Percentiles rank a stretch among this genome's conserved stretches.
phyloP scores from a whole-genome alignment of 2,113 vertebrate species.

The Oryzias woworae region DNA sequence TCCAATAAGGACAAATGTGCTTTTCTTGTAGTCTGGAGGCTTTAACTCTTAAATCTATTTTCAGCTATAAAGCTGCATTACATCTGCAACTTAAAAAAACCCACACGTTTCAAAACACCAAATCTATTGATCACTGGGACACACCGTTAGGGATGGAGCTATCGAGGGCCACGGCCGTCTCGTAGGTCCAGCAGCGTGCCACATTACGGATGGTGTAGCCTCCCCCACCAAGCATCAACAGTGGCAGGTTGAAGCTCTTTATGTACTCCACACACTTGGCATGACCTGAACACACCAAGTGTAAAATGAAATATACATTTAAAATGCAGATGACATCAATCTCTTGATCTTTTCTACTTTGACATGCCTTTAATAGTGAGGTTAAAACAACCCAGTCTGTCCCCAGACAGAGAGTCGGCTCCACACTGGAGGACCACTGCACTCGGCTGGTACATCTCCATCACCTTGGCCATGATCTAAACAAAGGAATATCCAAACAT shows the following conservation, averaged over 20 bases:
- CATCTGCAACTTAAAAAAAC: too few species aligned
- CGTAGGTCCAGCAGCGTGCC: slow-evolving; percentile 95
- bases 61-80: too few species aligned
- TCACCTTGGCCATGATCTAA: slow-evolving; percentile 97
- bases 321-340: neutral
- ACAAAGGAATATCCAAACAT: neutral
- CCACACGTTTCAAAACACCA: too few species aligned
- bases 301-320: neutral
- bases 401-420: slow-evolving; percentile 94
- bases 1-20: too few species aligned
- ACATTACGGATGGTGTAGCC: slow-evolving; percentile 98
- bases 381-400: slow-evolving; percentile 96
- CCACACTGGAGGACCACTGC: slow-evolving; percentile 96
- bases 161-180: slow-evolving; percentile 94
- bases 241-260: slow-evolving; percentile 95
- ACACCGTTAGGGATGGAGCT: slow-evolving; percentile 91
- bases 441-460: slow-evolving; percentile 99
- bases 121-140: neutral
- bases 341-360: neutral
- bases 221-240: slow-evolving; percentile 97
- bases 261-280: slow-evolving; percentile 99
- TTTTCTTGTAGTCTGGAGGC: too few species aligned
- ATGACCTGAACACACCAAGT: slow-evolving; percentile 79
- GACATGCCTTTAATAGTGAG: slow-evolving; percentile 94
- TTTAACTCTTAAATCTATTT: too few species aligned